Base-by-base conservation (phyloP, 2,113 vertebrate genomes). In the Channa argus region DNA sequence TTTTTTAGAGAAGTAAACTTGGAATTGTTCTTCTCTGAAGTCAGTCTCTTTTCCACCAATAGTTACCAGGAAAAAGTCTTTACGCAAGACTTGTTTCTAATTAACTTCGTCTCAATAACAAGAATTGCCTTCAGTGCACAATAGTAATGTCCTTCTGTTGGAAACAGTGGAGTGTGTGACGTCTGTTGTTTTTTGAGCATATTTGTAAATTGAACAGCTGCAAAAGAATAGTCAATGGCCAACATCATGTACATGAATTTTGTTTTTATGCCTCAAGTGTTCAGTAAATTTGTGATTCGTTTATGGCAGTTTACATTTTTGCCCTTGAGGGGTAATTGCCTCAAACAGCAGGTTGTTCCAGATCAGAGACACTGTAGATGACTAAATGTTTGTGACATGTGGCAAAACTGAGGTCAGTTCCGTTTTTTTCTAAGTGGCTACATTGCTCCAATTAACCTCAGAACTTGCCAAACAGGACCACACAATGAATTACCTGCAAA, bases 211-310 rank as follows among this genome's bases (percentile, higher is more conserved):
- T 0, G 6, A 45, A 85, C 37, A 33, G 37, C 36, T 24, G 39
- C 8, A 64, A 9, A 45, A 63, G 58, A 34, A 52, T 50, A 64
- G 60, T 67, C 63, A 68, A 37, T 61, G 53, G 37, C 50, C 54
- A 37, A 62, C 73, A 39, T 79, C 59, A 24, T 67, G 82, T 55
- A 65, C 49, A 53, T 70, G 15, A 58, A 68, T 51, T 74, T 61
- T 74, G 63, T 75, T 56, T 82, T 83, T 80, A 82, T 86, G 72
- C 71, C 62, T 85, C 59, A 77, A 85, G 83, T 89, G 85, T 83
- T 90, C 90, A 71, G 79, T 76, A 78, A 86, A 87, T 90, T 88
- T 83, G 86, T 69, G 58, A 53, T 65, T 55, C 53, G 66, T 64
- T 84, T 71, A 83, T 77, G 63, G 50, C 82, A 85, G 73, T 82